These are phyloP conservation scores for Apodemia hepburni DNA, from an alignment of 2,888 invertebrate species.

Conservation along the genomic window DNA sequence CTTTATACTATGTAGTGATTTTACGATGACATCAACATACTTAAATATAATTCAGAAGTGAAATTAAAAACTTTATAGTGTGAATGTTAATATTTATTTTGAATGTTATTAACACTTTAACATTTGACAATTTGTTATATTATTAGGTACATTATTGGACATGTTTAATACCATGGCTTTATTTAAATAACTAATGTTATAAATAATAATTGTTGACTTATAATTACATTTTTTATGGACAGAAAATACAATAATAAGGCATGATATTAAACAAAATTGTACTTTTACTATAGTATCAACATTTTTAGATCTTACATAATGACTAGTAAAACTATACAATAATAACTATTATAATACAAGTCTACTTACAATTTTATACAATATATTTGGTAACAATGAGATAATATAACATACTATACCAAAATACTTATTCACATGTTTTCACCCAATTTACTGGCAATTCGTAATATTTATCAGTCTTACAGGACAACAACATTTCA, in stretches of 20 bases:
- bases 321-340: slow-evolving; percentile 73
- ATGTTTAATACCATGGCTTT: slow-evolving; percentile 29
- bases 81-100: slow-evolving; percentile 8
- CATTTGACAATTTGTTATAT: slow-evolving; percentile 44
- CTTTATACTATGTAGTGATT: too few species aligned
- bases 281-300: slow-evolving; percentile 49
- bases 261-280: slow-evolving; percentile 30
- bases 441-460: slow-evolving; percentile 66
- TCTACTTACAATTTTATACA: slow-evolving; percentile 60
- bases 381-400: slow-evolving; percentile 79
- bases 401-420: slow-evolving; percentile 65
- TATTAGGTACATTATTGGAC: slow-evolving; percentile 40
- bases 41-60: neutral
- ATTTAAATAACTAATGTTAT: slow-evolving; percentile 20
- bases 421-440: slow-evolving; percentile 63
- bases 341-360: slow-evolving; percentile 48
- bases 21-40: too few species aligned
- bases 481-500: slow-evolving; percentile 43
- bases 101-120: slow-evolving; percentile 37
- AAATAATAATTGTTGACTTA: slow-evolving; percentile 23
- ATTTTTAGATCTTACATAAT: slow-evolving; percentile 65
- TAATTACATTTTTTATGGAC: slow-evolving; percentile 22
- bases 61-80: neutral
- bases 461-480: slow-evolving; percentile 68
- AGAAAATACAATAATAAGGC: slow-evolving; percentile 14